Percentiles rank a stretch among this genome's conserved stretches.
These are phyloP conservation scores for Mechanitis mazaeus DNA, from an alignment of 2,888 invertebrate species.

Conservation along the genomic window DNA sequence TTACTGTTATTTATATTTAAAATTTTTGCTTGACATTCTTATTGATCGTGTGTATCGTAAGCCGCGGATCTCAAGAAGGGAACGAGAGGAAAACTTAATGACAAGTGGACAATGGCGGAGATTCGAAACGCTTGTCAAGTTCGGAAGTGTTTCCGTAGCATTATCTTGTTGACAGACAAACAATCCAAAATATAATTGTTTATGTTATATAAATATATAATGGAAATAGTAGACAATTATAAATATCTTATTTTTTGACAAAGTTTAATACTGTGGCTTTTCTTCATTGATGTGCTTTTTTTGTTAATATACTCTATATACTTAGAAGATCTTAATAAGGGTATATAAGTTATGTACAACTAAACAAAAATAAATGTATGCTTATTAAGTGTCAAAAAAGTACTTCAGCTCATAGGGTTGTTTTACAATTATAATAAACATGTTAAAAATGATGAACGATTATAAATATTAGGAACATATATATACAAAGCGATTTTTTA, in stretches of 20 bases:
- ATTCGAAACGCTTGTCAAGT: slow-evolving; percentile 70
- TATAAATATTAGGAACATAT: background rate
- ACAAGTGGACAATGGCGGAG: slow-evolving; percentile 73
- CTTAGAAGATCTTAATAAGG: too few species aligned
- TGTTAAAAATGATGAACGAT: too few species aligned
- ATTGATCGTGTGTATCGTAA: slow-evolving; percentile 41
- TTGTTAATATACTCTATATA: too few species aligned
- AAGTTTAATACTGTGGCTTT: too few species aligned
- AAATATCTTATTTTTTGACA: background rate
- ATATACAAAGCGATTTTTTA: background rate
- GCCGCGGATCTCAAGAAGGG: slow-evolving; percentile 54
- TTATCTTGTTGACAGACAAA: slow-evolving; percentile 37
- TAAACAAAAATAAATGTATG: too few species aligned
- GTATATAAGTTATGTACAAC: too few species aligned
- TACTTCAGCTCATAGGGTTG: too few species aligned
- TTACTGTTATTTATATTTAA: background rate
- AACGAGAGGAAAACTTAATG: slow-evolving; percentile 74
- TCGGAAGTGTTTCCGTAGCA: slow-evolving; percentile 42
- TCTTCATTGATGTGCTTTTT: too few species aligned
- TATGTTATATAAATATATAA: background rate
- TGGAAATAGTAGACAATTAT: background rate
- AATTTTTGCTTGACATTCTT: slow-evolving; percentile 3
- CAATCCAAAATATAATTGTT: slow-evolving; percentile 51
- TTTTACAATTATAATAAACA: too few species aligned
- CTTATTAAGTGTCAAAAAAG: too few species aligned